Evolutionary conservation across 1,140 invertebrate genomes (phyloP).

Genomic region (Apis dorsata): DNA sequence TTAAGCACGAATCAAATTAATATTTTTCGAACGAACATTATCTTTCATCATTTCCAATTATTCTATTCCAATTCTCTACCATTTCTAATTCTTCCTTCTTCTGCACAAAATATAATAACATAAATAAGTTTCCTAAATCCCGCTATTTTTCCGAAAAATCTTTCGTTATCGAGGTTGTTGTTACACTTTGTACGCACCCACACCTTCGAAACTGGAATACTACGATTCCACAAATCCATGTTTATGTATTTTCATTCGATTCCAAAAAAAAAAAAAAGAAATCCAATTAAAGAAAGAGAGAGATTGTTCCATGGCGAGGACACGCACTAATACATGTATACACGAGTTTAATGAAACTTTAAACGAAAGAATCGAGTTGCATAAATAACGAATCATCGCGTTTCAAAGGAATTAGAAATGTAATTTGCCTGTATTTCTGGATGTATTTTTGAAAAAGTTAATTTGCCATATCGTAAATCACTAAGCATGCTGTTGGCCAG

Average conservation of each 20-base stretch:
- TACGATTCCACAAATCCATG: not conserved
- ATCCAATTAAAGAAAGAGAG: constrained; percentile 15
- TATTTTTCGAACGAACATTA: too few species aligned
- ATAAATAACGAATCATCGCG: constrained; percentile 28
- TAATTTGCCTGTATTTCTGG: constrained; percentile 4
- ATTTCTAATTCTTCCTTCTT: not conserved
- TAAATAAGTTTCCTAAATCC: not conserved
- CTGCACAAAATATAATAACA: not conserved
- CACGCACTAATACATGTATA: not conserved
- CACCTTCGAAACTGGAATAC: not conserved
- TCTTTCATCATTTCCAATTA: too few species aligned
- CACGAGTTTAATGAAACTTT: constrained; percentile 32
- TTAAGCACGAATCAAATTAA: too few species aligned
- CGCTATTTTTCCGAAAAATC: not conserved
- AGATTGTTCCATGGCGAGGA: too few species aligned
- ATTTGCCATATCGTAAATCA: constrained; percentile 68
- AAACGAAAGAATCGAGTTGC: constrained; percentile 25
- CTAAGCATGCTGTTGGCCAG: not conserved
- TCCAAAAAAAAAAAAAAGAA: not conserved
- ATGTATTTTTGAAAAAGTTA: constrained; percentile 48
- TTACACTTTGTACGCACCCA: not conserved
- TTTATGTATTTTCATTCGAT: not conserved
- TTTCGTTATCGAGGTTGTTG: not conserved
- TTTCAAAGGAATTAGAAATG: too few species aligned
- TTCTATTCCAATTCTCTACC: not conserved